phyloP scores from a whole-genome alignment of 92 coral and sea anemone species.

The Epizoanthus rinbou region DNA sequence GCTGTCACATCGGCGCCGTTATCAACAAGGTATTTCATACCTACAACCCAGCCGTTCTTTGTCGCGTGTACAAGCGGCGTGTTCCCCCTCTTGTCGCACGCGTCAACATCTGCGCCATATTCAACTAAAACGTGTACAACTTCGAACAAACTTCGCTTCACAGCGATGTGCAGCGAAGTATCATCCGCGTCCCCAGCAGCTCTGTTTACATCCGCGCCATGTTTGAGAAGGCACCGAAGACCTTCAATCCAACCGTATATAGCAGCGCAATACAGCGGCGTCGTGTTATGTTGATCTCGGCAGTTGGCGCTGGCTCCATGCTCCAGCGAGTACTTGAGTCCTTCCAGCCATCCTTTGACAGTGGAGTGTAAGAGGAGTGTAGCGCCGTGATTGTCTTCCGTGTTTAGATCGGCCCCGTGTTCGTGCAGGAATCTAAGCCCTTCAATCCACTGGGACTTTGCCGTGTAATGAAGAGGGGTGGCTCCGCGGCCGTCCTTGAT shows the following conservation, averaged over 20 bases:
- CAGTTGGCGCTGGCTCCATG: constrained; percentile 32
- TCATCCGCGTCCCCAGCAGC: constrained; percentile 34
- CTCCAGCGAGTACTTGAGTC: constrained; percentile 25
- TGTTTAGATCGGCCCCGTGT: constrained; percentile 22
- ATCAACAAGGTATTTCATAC: constrained; percentile 23
- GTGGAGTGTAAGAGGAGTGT: constrained; percentile 30
- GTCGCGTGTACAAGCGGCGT: constrained; percentile 41
- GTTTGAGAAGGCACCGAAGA: constrained; percentile 29
- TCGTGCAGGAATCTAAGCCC: constrained; percentile 32
- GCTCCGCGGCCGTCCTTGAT: constrained; percentile 44
- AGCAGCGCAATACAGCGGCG: constrained; percentile 40
- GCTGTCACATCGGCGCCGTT: constrained; percentile 34
- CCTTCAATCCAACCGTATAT: constrained; percentile 43
- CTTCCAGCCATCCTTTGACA: constrained; percentile 40
- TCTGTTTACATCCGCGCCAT: constrained; percentile 34
- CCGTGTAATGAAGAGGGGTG: constrained; percentile 43
- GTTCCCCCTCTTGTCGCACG: constrained; percentile 30
- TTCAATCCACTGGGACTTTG: constrained; percentile 37
- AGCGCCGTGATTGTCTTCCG: constrained; percentile 37
- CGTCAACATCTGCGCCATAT: constrained; percentile 20
- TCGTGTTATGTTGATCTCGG: constrained; percentile 41
- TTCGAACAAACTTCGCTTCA: constrained; percentile 30
- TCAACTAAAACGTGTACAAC: constrained; percentile 34
- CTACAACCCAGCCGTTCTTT: constrained; percentile 40
- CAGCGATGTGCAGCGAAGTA: constrained; percentile 36